Conservation (phyloP, 2,888 invertebrate genomes). For the Tortricodes alternella region DNA sequence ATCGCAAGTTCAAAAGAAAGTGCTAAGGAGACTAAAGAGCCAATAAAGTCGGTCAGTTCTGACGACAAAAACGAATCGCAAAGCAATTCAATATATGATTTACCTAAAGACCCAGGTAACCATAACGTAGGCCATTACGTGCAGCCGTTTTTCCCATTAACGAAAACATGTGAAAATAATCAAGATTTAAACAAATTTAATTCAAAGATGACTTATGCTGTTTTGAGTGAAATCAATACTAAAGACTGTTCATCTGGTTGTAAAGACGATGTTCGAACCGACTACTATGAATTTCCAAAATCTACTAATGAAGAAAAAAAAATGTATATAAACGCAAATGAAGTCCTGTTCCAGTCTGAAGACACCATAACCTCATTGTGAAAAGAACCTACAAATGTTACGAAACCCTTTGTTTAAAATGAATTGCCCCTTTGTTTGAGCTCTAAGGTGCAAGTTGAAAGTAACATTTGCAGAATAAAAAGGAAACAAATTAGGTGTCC, state of each 20-base stretch:
- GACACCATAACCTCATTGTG: too few relatives aligned
- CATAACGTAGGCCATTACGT: not conserved
- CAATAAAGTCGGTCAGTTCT: not conserved
- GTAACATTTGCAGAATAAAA: too few relatives aligned
- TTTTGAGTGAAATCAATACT: not conserved
- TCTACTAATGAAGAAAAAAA: not conserved
- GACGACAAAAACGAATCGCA: not conserved
- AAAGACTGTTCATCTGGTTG: not conserved
- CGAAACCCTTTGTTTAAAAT: too few relatives aligned
- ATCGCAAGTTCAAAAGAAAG: not conserved
- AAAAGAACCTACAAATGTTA: too few relatives aligned
- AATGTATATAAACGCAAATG: constrained; percentile 23
- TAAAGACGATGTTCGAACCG: not conserved
- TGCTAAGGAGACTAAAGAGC: not conserved
- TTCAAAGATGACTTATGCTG: not conserved
- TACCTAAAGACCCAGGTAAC: not conserved
- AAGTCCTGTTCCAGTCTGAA: not conserved
- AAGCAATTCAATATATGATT: not conserved
- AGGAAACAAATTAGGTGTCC: too few relatives aligned
- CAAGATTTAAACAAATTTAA: not conserved
- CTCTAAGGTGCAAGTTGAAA: too few relatives aligned
- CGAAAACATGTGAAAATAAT: not conserved
- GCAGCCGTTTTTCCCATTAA: not conserved
- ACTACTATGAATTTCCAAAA: constrained; percentile 10
- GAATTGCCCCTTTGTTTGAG: too few relatives aligned